These are phyloP conservation scores for Trissoscelio sp. DNA, from an alignment of 2,888 invertebrate genomes.

Conservation along the genomic window DNA sequence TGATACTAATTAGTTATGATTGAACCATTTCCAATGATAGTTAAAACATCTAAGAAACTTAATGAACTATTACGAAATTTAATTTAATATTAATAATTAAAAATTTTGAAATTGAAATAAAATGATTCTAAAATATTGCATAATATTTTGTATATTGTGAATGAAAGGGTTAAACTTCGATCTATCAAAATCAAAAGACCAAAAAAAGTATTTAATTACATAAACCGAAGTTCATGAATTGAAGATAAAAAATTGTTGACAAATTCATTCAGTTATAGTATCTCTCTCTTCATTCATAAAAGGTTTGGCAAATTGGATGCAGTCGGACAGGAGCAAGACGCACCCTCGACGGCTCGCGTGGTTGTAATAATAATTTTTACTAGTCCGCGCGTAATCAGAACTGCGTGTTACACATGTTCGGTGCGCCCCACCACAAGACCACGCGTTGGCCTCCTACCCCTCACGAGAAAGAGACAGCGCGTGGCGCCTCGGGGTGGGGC, in stretches of 20 bases:
- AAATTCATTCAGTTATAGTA: neutral
- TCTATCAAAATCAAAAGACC: too few relatives aligned
- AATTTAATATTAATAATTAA: too few relatives aligned
- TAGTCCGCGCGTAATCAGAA: constrained; percentile 81
- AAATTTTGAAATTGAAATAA: too few relatives aligned
- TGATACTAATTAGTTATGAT: too few relatives aligned
- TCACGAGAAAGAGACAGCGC: constrained; percentile 65
- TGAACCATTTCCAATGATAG: too few relatives aligned
- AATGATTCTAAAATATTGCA: too few relatives aligned
- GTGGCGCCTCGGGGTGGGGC: constrained; percentile 71
- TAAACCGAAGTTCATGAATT: too few relatives aligned
- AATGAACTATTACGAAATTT: too few relatives aligned
- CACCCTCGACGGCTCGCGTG: constrained; percentile 66
- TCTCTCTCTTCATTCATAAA: constrained; percentile 36
- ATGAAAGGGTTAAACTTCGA: too few relatives aligned
- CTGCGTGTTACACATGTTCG: constrained; percentile 81
- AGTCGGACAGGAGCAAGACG: constrained; percentile 12
- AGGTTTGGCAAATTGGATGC: constrained; percentile 22
- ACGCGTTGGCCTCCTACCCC: constrained; percentile 71
- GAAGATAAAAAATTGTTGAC: neutral
- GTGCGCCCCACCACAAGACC: constrained; percentile 72
- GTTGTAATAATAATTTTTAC: constrained; percentile 81
- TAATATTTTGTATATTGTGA: too few relatives aligned
- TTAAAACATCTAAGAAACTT: too few relatives aligned
- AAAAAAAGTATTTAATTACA: too few relatives aligned